Evolutionary conservation across 2,797 vertebrate species (phyloP).

Genomic region (Mormyrus hasselquistii): DNA sequence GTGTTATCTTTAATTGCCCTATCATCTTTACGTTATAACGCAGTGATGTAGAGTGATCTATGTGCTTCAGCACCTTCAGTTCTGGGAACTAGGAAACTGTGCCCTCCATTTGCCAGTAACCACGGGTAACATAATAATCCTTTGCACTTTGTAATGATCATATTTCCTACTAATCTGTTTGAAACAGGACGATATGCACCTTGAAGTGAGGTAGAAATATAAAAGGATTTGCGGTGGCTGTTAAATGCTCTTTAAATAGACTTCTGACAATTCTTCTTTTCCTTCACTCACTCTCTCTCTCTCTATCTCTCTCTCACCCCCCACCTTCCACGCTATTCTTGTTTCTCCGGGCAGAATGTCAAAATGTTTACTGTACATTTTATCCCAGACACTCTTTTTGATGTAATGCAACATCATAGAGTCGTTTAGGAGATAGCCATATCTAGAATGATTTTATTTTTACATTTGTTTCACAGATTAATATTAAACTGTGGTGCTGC

Average conservation of each 20-base stretch:
- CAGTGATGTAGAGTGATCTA: neutral
- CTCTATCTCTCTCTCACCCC: neutral
- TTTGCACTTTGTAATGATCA: slow-evolving; percentile 18
- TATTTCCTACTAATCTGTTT: slow-evolving; percentile 16
- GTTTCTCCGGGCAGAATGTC: neutral
- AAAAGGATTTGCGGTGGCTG: slow-evolving; percentile 13
- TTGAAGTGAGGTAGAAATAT: slow-evolving; percentile 9
- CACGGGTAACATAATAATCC: slow-evolving; percentile 15
- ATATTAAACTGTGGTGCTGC: neutral
- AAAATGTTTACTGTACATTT: slow-evolving; percentile 12
- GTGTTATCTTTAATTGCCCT: neutral
- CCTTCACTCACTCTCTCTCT: neutral
- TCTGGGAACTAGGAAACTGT: slow-evolving; percentile 13
- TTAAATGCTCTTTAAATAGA: slow-evolving; percentile 17
- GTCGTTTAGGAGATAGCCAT: neutral
- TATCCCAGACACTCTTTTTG: neutral
- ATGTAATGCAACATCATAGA: neutral
- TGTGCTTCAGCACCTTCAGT: neutral
- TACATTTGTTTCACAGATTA: neutral
- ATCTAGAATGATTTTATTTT: neutral
- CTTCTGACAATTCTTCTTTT: neutral
- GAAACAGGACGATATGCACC: slow-evolving; percentile 12
- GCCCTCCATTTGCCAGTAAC: slow-evolving; percentile 15
- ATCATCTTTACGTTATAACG: neutral
- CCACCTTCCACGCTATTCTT: neutral